Conservation (phyloP, 2,113 vertebrate species). For the Centropus unirufus region DNA sequence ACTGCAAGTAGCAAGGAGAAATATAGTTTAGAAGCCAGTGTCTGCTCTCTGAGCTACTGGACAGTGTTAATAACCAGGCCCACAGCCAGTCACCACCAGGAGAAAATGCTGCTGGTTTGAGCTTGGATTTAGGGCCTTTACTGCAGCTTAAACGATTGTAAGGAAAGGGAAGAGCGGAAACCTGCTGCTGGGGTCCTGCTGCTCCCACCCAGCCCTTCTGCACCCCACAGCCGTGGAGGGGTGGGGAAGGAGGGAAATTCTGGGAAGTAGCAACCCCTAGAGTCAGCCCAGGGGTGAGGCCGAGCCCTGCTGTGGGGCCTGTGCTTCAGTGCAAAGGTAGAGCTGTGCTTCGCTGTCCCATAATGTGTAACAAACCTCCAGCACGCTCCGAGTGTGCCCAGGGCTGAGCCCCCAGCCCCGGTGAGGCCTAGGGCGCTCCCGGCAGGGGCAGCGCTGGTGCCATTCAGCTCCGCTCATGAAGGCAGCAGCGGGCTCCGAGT, state of each 20-base stretch:
- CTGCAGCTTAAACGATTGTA: not conserved
- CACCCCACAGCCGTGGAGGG: not conserved
- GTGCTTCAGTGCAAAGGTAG: not conserved
- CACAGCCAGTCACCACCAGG: not conserved
- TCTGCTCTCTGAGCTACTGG: not conserved
- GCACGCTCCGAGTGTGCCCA: not conserved
- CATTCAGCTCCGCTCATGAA: accelerated
- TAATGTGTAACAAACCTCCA: accelerated
- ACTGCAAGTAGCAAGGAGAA: not conserved
- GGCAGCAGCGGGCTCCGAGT: not conserved
- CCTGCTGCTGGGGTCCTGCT: not conserved
- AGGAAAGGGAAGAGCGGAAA: not conserved
- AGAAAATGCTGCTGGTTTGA: not conserved
- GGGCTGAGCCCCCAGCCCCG: too few species aligned
- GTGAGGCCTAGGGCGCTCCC: accelerated
- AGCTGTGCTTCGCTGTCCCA: not conserved
- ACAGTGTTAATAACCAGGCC: not conserved
- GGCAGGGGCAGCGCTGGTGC: not conserved
- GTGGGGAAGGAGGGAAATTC: not conserved
- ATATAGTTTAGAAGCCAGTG: not conserved
- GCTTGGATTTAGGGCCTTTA: not conserved
- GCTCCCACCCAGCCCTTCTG: not conserved
- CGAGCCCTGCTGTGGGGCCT: too few species aligned
- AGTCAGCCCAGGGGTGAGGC: too few species aligned
- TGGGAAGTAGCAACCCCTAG: not conserved